Evolutionary conservation across 2,888 invertebrate species (phyloP).

Genomic region (Halocaridina rubra): DNA sequence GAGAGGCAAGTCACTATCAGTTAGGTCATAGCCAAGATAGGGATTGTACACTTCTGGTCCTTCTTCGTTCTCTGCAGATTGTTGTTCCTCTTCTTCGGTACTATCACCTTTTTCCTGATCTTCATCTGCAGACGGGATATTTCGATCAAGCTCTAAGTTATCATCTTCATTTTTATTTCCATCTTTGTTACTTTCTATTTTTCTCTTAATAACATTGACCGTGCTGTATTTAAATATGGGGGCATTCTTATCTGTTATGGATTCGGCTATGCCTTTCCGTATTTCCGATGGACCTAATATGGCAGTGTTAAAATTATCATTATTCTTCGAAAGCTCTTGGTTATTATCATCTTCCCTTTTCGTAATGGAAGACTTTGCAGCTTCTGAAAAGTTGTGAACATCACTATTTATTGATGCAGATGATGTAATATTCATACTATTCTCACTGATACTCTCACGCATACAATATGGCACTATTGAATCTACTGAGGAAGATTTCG

Average conservation of each 20-base stretch:
- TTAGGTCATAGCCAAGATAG: conserved; percentile 45
- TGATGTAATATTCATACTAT: background rate
- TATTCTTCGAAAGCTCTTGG: background rate
- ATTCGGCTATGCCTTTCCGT: conserved; percentile 42
- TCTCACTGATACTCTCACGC: no score
- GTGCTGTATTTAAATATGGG: conserved; percentile 48
- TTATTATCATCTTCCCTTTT: background rate
- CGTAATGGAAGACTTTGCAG: conserved; percentile 35
- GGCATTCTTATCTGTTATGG: conserved; percentile 49
- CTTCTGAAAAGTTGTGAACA: background rate
- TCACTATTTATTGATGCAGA: background rate
- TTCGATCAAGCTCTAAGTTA: no score
- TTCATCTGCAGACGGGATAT: no score
- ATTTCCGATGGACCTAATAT: conserved; percentile 57
- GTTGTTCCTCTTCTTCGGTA: no score
- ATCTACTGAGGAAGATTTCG: conserved; percentile 39
- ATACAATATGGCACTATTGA: background rate
- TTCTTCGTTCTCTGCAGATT: background rate
- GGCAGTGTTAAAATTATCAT: conserved; percentile 48
- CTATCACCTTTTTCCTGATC: background rate
- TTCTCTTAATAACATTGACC: conserved; percentile 2
- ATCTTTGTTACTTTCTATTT: background rate
- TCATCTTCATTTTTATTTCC: background rate
- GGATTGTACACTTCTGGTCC: conserved; percentile 45
- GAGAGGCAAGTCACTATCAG: conserved; percentile 53